Conservation (phyloP, 2,113 vertebrate genomes). For the Nannobrachium achirus region DNA sequence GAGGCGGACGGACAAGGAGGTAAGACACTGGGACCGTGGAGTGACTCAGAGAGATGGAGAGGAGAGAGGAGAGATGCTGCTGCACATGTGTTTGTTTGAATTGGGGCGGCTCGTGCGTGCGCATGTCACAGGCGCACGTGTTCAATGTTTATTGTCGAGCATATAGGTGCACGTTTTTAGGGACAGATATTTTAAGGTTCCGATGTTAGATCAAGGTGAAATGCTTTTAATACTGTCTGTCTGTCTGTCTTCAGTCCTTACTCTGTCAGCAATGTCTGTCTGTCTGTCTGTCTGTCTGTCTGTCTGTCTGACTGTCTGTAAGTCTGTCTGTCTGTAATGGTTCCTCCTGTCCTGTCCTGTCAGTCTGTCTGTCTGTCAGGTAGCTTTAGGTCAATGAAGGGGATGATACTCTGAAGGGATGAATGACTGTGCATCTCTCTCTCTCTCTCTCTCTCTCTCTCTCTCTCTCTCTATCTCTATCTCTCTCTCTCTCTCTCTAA, state of each 20-base stretch:
- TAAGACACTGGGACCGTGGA: not conserved
- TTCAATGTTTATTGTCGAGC: not conserved
- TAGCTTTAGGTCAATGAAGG: no score
- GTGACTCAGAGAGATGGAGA: not conserved
- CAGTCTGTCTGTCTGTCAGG: no score
- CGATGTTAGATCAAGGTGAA: no score
- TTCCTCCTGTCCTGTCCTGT: no score
- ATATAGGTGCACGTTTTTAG: not conserved
- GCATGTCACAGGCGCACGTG: constrained; percentile 12
- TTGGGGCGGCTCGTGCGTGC: not conserved
- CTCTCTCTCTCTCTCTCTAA: no score
- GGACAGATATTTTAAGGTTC: not conserved
- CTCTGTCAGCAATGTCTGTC: no score
- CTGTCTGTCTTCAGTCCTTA: no score
- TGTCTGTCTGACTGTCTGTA: no score
- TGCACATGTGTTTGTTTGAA: constrained; percentile 12
- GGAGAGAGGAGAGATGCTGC: not conserved
- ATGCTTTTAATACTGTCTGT: no score
- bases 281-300: no score
- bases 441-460: constrained; percentile 7
- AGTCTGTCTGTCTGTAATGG: no score
- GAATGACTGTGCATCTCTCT: not conserved
- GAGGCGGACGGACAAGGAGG: not conserved
- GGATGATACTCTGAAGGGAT: no score
- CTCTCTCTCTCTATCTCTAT: not conserved